These are phyloP conservation scores for Drepanosiphum platanoidis DNA, from an alignment of 2,888 invertebrate species.

Conservation along the genomic window DNA sequence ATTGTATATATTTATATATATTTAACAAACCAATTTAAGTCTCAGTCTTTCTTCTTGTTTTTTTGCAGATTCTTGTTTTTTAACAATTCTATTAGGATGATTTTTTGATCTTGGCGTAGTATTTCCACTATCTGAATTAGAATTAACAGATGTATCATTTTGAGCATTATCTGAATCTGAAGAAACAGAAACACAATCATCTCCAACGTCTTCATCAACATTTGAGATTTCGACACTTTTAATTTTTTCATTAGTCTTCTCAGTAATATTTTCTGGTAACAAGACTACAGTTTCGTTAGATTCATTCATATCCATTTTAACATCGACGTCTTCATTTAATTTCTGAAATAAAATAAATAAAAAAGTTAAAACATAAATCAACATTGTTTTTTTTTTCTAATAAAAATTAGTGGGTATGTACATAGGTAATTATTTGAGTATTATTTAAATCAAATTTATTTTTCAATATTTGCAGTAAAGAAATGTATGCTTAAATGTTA, in stretches of 20 bases:
- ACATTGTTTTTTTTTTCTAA: neutral
- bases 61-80: slow-evolving; percentile 51
- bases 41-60: slow-evolving; percentile 57
- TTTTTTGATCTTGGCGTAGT: slow-evolving; percentile 29
- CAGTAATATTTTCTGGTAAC: neutral
- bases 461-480: neutral
- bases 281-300: neutral
- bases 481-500: no score
- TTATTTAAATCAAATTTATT: neutral
- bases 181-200: neutral
- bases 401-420: neutral
- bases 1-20: neutral
- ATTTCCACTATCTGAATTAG: slow-evolving; percentile 12
- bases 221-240: neutral
- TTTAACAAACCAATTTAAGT: slow-evolving; percentile 43
- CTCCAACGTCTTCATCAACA: neutral
- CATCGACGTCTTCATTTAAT: neutral
- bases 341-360: neutral
- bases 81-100: neutral
- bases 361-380: neutral
- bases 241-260: neutral
- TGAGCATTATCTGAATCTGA: slow-evolving; percentile 16
- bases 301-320: neutral
- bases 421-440: neutral
- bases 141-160: slow-evolving; percentile 8